phyloP scores from a whole-genome alignment of 2,888 invertebrate genomes.

The Steinernema scapterisci region DNA sequence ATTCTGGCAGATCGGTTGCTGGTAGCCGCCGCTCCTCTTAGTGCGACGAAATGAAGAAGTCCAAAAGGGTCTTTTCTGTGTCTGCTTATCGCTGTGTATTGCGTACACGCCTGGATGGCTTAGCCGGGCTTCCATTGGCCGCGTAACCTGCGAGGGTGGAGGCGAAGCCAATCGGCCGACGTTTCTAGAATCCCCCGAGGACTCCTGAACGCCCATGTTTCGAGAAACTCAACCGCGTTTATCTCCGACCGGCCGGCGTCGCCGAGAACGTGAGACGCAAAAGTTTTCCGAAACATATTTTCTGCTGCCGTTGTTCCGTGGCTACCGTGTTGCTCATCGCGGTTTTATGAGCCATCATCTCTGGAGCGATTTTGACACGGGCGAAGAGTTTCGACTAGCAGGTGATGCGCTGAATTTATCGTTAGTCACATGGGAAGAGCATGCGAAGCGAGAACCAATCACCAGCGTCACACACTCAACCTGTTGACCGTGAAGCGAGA shows the following conservation, averaged over 20 bases:
- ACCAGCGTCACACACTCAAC: background rate
- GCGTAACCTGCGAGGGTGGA: too few relatives aligned
- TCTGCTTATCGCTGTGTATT: too few relatives aligned
- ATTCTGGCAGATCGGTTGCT: slow-evolving; percentile 17
- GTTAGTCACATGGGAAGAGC: slow-evolving; percentile 23
- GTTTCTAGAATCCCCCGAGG: too few relatives aligned
- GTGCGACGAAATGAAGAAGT: slow-evolving; percentile 19
- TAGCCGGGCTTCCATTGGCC: too few relatives aligned
- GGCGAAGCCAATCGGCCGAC: too few relatives aligned
- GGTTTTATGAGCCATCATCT: slow-evolving; percentile 3
- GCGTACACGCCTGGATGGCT: too few relatives aligned
- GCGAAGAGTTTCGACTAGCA: background rate
- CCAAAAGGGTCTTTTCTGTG: background rate
- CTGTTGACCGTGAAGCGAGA: background rate
- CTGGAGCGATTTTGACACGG: background rate
- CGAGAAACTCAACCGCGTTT: too few relatives aligned
- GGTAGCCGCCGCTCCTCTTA: background rate
- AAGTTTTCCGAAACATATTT: too few relatives aligned
- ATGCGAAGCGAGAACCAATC: slow-evolving; percentile 21
- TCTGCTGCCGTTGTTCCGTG: background rate
- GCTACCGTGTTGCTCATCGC: background rate
- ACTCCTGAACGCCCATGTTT: too few relatives aligned
- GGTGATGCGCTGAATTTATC: slow-evolving; percentile 10
- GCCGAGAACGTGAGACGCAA: too few relatives aligned
- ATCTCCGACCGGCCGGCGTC: too few relatives aligned